Evolutionary conservation across 2,113 vertebrate species (phyloP).

Genomic region (Pantherophis guttatus): DNA sequence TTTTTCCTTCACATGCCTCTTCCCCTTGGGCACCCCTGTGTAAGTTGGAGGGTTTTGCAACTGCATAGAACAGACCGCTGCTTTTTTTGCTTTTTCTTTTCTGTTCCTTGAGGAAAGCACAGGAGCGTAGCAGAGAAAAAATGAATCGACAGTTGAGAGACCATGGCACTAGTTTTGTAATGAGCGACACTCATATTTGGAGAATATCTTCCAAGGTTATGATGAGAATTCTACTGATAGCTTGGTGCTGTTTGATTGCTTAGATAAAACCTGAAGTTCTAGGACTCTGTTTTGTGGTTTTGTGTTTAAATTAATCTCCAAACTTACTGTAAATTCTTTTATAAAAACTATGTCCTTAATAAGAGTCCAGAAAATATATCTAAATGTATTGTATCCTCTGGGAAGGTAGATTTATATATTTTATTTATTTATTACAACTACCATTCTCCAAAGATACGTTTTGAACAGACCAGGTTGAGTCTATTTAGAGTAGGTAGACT

Average conservation of each 20-base stretch:
- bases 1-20: not conserved
- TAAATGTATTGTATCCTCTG: not conserved
- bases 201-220: not conserved
- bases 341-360: not conserved
- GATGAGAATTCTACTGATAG: not conserved
- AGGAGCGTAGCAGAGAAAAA: not conserved
- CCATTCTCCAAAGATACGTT: not conserved
- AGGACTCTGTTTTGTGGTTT: not conserved
- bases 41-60: not conserved
- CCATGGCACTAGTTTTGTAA: not conserved
- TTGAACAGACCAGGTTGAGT: not conserved
- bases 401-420: not conserved
- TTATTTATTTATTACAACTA: not conserved
- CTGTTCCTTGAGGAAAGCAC: not conserved
- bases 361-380: not conserved
- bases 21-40: not conserved
- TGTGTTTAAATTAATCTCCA: not conserved
- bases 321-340: not conserved
- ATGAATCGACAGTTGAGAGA: not conserved
- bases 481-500: not conserved
- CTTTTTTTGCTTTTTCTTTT: not conserved
- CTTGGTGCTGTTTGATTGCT: not conserved
- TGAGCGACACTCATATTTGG: not conserved
- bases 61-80: not conserved
- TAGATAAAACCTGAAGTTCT: not conserved